Evolutionary conservation across 2,888 invertebrate genomes (phyloP), one percentile per base, ranked within the genome.

Genomic region (Cecidostiba fungosa): DNA sequence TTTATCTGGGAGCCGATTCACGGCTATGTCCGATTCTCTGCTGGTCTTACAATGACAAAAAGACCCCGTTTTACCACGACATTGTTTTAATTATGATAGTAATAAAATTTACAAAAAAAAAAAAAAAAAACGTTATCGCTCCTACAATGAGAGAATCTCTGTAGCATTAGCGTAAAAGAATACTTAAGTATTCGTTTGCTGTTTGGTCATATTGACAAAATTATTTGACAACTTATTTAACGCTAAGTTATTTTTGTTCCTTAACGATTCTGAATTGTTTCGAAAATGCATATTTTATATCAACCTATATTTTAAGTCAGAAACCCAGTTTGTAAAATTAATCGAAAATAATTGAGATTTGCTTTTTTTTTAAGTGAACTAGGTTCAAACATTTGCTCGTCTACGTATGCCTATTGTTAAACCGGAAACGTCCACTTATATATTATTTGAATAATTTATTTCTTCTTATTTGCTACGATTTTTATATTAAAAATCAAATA

Each of bases 61-160:
- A 86, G 72, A 69, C 23, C 26, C 80, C 19, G 70, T 80, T 80
- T 83, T 66, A 70, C 47, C 10, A n/a, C 78, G 59, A n/a, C 78
- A 70, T 79, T 86, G n/a, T 70, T 84, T 70, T 26, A 73, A 47
- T 62, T 19, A 62, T 62, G 54, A 82, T 23, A 36, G 32, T 85
- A 59, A 50, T 62, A 47, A 50, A 8, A 73, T 23, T 32, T n/a
- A n/a, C n/a, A n/a, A n/a, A n/a, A n/a, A n/a, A n/a, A n/a, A n/a
- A n/a, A n/a, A n/a, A 23, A 43, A 10, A 39, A 47, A 77, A 62
- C 62, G 62, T 47, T 54, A 72, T 72, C 47, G 26, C 50, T 82
- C 62, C 83, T 84, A 85, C 85, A 54, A 85, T 84, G 85, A 85
- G 84, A 80, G 39, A 85, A 87, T 84, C 87, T 87, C 85, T 81